These are phyloP conservation scores for Fregata magnificens DNA, from an alignment of 2,113 vertebrate genomes.

Conservation along the genomic window DNA sequence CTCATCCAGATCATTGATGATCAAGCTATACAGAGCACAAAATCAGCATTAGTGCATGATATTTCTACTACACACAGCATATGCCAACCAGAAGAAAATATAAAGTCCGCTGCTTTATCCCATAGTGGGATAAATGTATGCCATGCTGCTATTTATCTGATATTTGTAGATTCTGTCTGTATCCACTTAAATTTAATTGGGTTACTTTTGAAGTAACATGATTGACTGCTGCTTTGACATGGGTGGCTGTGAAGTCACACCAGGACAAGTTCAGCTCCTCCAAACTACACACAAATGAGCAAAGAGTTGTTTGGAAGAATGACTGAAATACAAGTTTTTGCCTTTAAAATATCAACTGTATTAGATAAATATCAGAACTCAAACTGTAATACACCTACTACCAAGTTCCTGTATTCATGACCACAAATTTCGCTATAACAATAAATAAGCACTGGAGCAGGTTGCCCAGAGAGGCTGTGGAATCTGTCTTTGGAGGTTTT, in stretches of 20 bases:
- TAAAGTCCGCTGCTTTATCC: neutral
- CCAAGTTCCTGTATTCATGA: neutral
- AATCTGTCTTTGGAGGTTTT: neutral
- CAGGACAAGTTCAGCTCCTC: slow-evolving; percentile 90
- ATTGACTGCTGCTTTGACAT: slow-evolving; percentile 78
- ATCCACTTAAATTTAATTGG: slow-evolving; percentile 92
- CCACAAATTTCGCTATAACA: neutral
- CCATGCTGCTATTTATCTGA: slow-evolving; percentile 69
- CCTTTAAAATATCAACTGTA: too few species aligned
- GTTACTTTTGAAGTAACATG: slow-evolving; percentile 73
- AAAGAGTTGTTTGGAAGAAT: neutral
- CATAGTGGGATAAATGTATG: neutral
- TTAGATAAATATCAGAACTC: too few species aligned
- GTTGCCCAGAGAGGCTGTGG: neutral
- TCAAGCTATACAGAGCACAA: neutral
- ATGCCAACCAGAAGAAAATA: neutral
- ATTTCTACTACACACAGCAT: neutral
- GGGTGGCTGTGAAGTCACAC: slow-evolving; percentile 84
- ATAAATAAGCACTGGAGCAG: neutral
- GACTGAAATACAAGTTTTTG: too few species aligned
- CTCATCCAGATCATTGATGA: too few species aligned
- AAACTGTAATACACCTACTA: too few species aligned
- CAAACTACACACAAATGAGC: slow-evolving; percentile 63
- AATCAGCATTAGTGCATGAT: neutral
- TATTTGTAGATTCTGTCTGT: slow-evolving; percentile 85